Evolutionary conservation across 2,888 invertebrate genomes (phyloP).

Genomic region (Gymnoscelis rufifasciata): DNA sequence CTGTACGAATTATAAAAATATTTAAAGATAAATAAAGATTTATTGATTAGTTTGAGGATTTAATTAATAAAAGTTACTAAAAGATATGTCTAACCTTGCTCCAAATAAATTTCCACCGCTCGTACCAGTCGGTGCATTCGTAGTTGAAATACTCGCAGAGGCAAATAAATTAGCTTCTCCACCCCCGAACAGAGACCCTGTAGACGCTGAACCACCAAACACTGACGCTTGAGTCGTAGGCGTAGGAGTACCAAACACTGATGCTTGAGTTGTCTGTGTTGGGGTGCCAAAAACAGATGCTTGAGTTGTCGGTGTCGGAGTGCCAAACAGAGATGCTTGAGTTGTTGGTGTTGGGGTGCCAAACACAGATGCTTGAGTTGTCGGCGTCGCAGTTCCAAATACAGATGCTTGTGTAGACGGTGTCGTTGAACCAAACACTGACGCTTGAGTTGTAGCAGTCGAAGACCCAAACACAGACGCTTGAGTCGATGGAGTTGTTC

Average conservation of each 20-base stretch:
- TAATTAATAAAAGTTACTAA: no score
- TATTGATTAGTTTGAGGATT: no score
- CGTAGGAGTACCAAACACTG: constrained; percentile 32
- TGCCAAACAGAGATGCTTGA: constrained; percentile 38
- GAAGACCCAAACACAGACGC: constrained; percentile 35
- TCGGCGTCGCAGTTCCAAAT: constrained; percentile 32
- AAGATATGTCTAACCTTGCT: constrained; percentile 44
- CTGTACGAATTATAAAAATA: no score
- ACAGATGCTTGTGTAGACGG: constrained; percentile 34
- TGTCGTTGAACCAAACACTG: constrained; percentile 36
- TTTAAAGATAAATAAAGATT: no score
- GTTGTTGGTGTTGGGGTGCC: constrained; percentile 30
- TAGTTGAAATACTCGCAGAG: constrained; percentile 66
- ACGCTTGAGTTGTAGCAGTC: constrained; percentile 24
- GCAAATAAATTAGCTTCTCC: constrained; percentile 60
- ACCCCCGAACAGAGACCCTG: constrained; percentile 55
- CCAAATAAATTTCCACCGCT: constrained; percentile 63
- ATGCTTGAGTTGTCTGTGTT: constrained; percentile 20
- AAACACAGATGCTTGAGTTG: constrained; percentile 32
- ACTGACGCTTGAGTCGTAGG: constrained; percentile 36
- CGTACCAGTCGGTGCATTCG: constrained; percentile 45
- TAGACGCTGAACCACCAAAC: constrained; percentile 41
- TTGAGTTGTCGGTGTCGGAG: constrained; percentile 26
- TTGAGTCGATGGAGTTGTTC: constrained; percentile 27
- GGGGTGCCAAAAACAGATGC: constrained; percentile 35